These are phyloP conservation scores for Zophobas morio DNA, from an alignment of 1,140 invertebrate genomes.

Conservation along the genomic window DNA sequence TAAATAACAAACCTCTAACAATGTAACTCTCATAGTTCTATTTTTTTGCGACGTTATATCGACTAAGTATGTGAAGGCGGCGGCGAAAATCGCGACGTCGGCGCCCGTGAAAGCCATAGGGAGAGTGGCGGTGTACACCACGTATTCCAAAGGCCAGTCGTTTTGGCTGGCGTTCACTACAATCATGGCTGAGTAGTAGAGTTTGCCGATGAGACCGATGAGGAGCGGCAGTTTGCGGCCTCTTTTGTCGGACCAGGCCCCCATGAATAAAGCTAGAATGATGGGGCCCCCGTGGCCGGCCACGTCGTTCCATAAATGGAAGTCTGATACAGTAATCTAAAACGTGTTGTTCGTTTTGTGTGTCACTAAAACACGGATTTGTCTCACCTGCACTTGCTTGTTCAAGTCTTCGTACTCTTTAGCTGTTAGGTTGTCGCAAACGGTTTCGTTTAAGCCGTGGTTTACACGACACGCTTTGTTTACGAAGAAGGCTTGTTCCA, in stretches of 20 bases:
- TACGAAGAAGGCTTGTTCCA: slow-evolving; percentile 83
- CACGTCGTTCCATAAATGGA: slow-evolving; percentile 83
- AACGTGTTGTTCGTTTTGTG: slow-evolving; percentile 28
- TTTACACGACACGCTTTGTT: slow-evolving; percentile 81
- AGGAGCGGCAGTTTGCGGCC: slow-evolving; percentile 80
- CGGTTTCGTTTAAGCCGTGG: slow-evolving; percentile 74
- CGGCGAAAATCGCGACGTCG: slow-evolving; percentile 82
- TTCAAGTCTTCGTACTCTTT: slow-evolving; percentile 72
- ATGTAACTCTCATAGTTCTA: slow-evolving; percentile 80
- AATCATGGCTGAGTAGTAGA: slow-evolving; percentile 81
- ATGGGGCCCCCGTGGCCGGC: slow-evolving; percentile 79
- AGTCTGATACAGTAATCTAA: slow-evolving; percentile 78
- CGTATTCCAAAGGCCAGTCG: slow-evolving; percentile 80
- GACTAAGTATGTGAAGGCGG: slow-evolving; percentile 81
- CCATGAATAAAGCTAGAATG: slow-evolving; percentile 81
- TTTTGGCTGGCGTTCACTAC: slow-evolving; percentile 77
- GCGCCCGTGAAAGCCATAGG: slow-evolving; percentile 81
- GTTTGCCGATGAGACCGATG: slow-evolving; percentile 79
- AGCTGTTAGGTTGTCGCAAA: slow-evolving; percentile 75
- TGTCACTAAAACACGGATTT: neutral
- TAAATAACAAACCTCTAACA: slow-evolving; percentile 81
- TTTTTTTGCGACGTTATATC: slow-evolving; percentile 76
- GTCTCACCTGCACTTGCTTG: slow-evolving; percentile 75
- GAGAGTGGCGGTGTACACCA: slow-evolving; percentile 80
- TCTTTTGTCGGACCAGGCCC: slow-evolving; percentile 81